Evolutionary conservation across 1,140 invertebrate genomes (phyloP), one percentile per base, ranked within the genome.

Genomic region (Cotesia typhae): DNA sequence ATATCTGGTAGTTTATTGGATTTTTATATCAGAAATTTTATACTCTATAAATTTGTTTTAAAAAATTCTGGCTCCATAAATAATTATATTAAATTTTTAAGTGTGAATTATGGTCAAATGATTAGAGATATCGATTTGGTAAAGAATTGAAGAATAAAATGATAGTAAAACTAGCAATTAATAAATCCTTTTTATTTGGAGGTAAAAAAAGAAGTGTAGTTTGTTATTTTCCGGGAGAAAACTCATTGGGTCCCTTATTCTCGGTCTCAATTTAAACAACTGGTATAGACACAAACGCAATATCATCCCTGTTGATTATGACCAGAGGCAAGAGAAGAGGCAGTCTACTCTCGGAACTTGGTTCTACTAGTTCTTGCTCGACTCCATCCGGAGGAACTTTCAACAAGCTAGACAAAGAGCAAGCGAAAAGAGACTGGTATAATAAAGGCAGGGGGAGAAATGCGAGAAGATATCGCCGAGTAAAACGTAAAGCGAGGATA

Each of bases 271-370:
- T 47, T 47, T 47, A 47, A 47, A 47, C 41, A 47, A 47, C 41
- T 47, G 41, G 41, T 47, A 47, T 47, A 59, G 57, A 59, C 57
- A 59, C 57, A 20, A 59, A 59, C 72, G 69, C 69, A 76, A 74
- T 74, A 67, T 76, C 63, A 53, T 59, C 66, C 55, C 28, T 70
- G 69, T 76, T 76, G 57, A 76, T 76, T 76, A 74, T 76, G 75
- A 74, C 72, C 71, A 76, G 75, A 76, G 67, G 71, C 74, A 65
- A 71, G 73, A 74, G 28, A 28, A 28, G 28, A 28, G 28, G 28
- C 28, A 28, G 28, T 28, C 28, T 28, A 28, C 28, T 28, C 28
- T 28, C 28, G 28, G 28, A 28, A 28, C 28, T 28, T 28, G 28
- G 28, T 28, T 28, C 28, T 28, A 28, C 28, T 28, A 28, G 28